Evolutionary conservation across 1,140 invertebrate species (phyloP).

Genomic region (Drosophila tani): DNA sequence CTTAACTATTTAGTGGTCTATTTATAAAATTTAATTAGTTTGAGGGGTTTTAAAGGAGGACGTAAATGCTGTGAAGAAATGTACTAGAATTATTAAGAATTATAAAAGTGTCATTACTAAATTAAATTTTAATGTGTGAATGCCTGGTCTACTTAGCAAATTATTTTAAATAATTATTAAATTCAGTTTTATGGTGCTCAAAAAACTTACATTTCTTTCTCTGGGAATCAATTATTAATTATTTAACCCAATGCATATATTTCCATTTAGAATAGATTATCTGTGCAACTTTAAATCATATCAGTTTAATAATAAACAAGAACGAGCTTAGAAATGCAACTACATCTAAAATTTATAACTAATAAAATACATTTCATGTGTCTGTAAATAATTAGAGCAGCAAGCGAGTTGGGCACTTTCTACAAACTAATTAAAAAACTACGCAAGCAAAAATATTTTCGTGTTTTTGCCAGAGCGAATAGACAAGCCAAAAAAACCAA

Average conservation of each 20-base stretch:
- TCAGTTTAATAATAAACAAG: background rate
- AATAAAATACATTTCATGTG: conserved; percentile 12
- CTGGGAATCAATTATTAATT: too few relatives aligned
- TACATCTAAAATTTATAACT: conserved; percentile 4
- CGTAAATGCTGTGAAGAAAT: background rate
- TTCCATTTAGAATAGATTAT: too few relatives aligned
- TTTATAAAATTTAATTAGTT: background rate
- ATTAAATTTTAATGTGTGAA: background rate
- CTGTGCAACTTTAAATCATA: background rate
- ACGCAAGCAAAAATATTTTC: conserved; percentile 76
- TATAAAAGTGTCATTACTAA: background rate
- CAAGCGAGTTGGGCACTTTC: conserved; percentile 15
- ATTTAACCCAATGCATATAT: background rate
- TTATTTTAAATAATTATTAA: too few relatives aligned
- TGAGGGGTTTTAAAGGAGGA: too few relatives aligned
- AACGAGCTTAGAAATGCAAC: conserved; percentile 11
- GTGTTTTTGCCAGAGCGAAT: conserved; percentile 55
- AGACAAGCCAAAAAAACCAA: conserved; percentile 50
- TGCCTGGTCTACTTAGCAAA: background rate
- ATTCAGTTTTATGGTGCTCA: too few relatives aligned
- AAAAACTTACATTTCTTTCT: background rate
- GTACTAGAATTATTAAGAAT: background rate
- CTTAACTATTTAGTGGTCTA: background rate
- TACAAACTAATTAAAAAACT: conserved; percentile 75
- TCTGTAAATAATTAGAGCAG: conserved; percentile 19